These are phyloP conservation scores for Penaeus chinensis DNA, from an alignment of 1,140 invertebrate species.

Conservation along the genomic window DNA sequence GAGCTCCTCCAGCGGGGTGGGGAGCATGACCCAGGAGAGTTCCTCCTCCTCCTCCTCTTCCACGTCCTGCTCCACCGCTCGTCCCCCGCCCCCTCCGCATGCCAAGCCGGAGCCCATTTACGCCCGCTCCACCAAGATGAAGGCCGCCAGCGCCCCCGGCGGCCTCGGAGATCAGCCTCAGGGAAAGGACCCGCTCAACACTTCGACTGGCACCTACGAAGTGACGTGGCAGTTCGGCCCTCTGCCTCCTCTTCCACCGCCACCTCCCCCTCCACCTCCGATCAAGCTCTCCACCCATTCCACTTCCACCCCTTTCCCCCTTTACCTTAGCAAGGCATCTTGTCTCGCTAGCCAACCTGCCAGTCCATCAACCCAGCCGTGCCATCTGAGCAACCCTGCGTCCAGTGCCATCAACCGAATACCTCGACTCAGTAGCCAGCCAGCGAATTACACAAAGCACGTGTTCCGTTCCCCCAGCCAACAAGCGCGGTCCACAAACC, in stretches of 20 bases:
- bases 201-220: neutral
- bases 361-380: neutral
- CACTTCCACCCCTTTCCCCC: neutral
- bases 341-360: neutral
- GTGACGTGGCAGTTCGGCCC: too few species aligned
- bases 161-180: conserved; percentile 6
- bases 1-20: conserved; percentile 47
- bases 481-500: too few species aligned
- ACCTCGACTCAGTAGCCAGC: neutral
- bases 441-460: neutral
- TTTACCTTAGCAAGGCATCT: neutral
- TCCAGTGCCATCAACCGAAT: conserved; percentile 4
- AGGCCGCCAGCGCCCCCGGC: neutral
- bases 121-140: conserved; percentile 43
- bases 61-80: neutral
- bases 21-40: conserved; percentile 49
- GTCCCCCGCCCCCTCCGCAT: neutral
- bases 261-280: neutral
- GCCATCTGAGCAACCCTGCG: conserved; percentile 7
- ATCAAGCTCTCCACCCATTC: neutral
- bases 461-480: too few species aligned
- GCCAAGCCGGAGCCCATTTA: conserved; percentile 29
- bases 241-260: neutral
- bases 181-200: neutral
- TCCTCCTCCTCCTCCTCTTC: conserved; percentile 35